Conservation (phyloP, 2,797 vertebrate species). For the Carapus acus region DNA sequence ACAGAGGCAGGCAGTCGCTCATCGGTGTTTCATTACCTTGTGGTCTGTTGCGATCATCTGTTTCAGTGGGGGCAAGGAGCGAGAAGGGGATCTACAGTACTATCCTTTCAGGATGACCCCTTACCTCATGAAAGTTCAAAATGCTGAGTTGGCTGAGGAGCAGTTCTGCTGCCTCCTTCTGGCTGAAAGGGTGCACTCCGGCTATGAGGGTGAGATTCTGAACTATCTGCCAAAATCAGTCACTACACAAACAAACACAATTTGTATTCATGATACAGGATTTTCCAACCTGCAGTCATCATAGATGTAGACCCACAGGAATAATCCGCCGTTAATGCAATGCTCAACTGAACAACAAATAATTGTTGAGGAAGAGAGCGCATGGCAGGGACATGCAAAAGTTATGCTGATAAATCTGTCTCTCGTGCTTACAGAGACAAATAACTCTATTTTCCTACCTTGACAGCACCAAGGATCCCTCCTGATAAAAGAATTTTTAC, state of each 20-base stretch:
- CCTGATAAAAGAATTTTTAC: slow-evolving; percentile 95
- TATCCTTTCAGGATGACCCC: slow-evolving; percentile 94
- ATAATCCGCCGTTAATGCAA: too few relatives aligned
- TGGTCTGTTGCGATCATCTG: background rate
- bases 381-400: too few relatives aligned
- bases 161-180: slow-evolving; percentile 95
- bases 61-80: slow-evolving; percentile 79
- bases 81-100: slow-evolving; percentile 77
- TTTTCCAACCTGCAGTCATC: too few relatives aligned
- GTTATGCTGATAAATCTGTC: too few relatives aligned
- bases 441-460: slow-evolving; percentile 15
- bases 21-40: background rate
- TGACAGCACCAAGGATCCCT: slow-evolving; percentile 88
- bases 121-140: slow-evolving; percentile 88
- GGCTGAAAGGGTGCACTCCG: slow-evolving; percentile 93
- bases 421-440: too few relatives aligned
- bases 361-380: too few relatives aligned
- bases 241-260: too few relatives aligned
- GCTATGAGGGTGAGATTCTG: slow-evolving; percentile 90
- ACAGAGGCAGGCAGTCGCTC: background rate
- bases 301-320: too few relatives aligned
- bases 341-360: too few relatives aligned
- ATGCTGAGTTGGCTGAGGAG: slow-evolving; percentile 72
- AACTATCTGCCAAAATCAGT: too few relatives aligned
- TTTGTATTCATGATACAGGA: too few relatives aligned